Evolutionary conservation across 2,113 vertebrate species (phyloP), one percentile per base, ranked within the genome.

Genomic region (Gasterosteus nipponicus): DNA sequence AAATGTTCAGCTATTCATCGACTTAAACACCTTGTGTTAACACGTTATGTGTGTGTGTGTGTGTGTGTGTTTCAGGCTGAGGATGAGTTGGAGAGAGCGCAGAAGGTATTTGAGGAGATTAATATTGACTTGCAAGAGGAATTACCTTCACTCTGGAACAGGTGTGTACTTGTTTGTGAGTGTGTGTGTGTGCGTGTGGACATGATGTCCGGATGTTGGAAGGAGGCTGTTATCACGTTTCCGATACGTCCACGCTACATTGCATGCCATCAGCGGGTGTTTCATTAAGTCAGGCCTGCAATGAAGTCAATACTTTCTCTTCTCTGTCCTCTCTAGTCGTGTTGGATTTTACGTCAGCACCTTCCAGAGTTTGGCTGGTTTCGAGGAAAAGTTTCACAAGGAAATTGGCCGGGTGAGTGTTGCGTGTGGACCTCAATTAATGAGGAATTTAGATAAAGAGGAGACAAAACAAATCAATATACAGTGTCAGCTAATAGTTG

Each of bases 321-420:
- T 22, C 42, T 76, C n/a, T 58, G 14, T 49, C 53, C 60, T 33
- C 31, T 89, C 1, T 83, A 99, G 98, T 92, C 98, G 98, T 67
- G 97, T 99, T 83, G 97, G 98, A 80, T 99, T 99, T 92, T 99
- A 99, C 0, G 97, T 99, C 92, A 99, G 98, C 95, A 99, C 98
- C 72, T 99, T 99, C 93, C 97, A 99, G 95, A 99, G 96, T 92
- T 96, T 99, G 81, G 95, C 98, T 0, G 97, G 97, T 54, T 94
- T 99, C 84, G 97, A 98, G 85, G 98, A 99, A 87, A 99, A 98
- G 91, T 99, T 99, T 92, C 98, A 99, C 91, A 96, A 97, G 92
- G 98, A 99, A 93, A 98, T 98, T 89, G 92, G 96, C 82, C 96
- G 97, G 95, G 98, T 99, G 94, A 95, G 94, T 63, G 7, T 76